These are phyloP conservation scores for Antrozous pallidus DNA, from an alignment of 2,797 vertebrate genomes.

Conservation along the genomic window DNA sequence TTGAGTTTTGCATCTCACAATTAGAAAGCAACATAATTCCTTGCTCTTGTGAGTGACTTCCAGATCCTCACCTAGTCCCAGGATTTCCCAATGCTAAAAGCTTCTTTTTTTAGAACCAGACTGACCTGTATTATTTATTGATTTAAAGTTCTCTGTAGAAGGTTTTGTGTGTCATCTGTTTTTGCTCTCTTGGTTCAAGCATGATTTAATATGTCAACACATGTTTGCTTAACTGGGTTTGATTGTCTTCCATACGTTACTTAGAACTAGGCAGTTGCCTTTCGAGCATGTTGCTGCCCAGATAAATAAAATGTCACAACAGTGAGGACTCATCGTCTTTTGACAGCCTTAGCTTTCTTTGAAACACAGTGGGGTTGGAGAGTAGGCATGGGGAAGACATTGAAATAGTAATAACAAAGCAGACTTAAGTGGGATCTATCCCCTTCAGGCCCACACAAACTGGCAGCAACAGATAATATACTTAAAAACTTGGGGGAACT, in stretches of 20 bases:
- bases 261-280: slow-evolving; percentile 75
- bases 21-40: background rate
- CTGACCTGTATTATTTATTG: slow-evolving; percentile 76
- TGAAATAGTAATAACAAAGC: slow-evolving; percentile 1
- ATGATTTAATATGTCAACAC: slow-evolving; percentile 87
- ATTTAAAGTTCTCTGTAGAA: slow-evolving; percentile 71
- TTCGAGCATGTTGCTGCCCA: slow-evolving; percentile 74
- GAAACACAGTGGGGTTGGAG: slow-evolving; percentile 50
- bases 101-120: slow-evolving; percentile 51
- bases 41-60: background rate
- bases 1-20: background rate
- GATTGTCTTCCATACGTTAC: slow-evolving; percentile 84
- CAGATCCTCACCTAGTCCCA: background rate
- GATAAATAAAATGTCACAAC: slow-evolving; percentile 79
- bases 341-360: slow-evolving; percentile 77
- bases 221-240: slow-evolving; percentile 80
- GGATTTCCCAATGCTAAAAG: slow-evolving; percentile 46
- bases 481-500: background rate
- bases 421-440: background rate
- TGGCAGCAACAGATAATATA: background rate
- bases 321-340: slow-evolving; percentile 69
- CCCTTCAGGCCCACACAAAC: background rate
- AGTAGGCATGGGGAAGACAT: background rate
- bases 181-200: slow-evolving; percentile 83
- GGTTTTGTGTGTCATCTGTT: slow-evolving; percentile 76